phyloP scores from a whole-genome alignment of 2,113 vertebrate species.

The Rousettus leschenaultii region DNA sequence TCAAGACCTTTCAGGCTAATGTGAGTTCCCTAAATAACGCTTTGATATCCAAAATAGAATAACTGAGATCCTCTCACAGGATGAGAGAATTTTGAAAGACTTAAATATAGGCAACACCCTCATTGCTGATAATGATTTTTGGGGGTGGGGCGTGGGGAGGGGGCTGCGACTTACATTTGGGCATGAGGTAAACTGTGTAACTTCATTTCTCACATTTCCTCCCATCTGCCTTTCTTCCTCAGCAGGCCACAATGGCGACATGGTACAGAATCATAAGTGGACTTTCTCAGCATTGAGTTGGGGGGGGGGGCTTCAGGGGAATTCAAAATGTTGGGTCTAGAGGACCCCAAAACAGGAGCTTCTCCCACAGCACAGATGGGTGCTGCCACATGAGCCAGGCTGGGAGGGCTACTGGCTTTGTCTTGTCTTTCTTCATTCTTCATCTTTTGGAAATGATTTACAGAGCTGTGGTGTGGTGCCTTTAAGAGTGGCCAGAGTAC shows the following conservation, averaged over 20 bases:
- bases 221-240: neutral
- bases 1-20: slow-evolving; percentile 35
- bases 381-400: neutral
- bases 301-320: neutral
- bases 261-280: neutral
- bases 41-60: slow-evolving; percentile 44
- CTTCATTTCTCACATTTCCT: neutral
- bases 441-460: neutral
- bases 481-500: neutral
- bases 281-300: neutral
- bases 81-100: neutral
- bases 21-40: slow-evolving; percentile 33
- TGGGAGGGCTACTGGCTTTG: neutral
- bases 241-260: neutral
- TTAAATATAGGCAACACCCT: neutral
- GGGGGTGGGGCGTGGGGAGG: rapidly evolving
- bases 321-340: neutral
- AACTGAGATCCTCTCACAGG: neutral
- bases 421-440: neutral
- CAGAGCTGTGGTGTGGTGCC: neutral
- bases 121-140: neutral
- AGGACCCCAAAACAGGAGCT: neutral
- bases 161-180: neutral
- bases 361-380: neutral
- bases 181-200: neutral